Base-by-base conservation (phyloP, 1,140 invertebrate species). In the Condylostylus longicornis region DNA sequence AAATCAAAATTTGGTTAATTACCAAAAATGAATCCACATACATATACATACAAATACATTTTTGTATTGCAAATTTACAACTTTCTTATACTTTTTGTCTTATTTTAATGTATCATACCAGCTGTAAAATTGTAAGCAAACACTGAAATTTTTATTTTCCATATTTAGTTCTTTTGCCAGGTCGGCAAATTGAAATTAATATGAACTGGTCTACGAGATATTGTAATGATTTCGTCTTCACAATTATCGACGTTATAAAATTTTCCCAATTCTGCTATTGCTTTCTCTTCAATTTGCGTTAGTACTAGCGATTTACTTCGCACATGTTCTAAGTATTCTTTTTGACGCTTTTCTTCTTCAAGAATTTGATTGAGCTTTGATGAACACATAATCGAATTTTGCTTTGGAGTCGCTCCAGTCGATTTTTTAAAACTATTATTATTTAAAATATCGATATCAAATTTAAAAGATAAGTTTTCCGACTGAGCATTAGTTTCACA, bases 281-380 rank as follows among this genome's bases (percentile, higher is more conserved):
- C 76, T 42, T 67, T 63, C 47, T 79, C 75, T 55, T 79, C 76
- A 14, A 76, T 67, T 66, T 78, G 75, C 10, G 74, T 77, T 12
- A 75, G 58, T 21, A 60, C 46, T 4, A 79, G 53, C 4, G 70
- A 67, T 50, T 72, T 74, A 19, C 61, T 59, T 17, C 56, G 64
- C 44, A 70, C 64, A 42, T 67, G 63, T 10, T 59, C 54, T 31
- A 62, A 62, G 42, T 65, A 67, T 20, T 67, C 64, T 19, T 61
- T 62, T 44, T 69, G 64, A 25, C 65, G 59, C 20, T 59, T 58
- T 46, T 72, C 70, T 34, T 66, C 62, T 4, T 58, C 64, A 8
- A 72, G 49, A 31, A 73, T 72, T 33, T 63, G 50, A n/a, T 51
- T 48, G 38, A 72, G 67, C 39, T 51, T 58, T 21, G 56, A 50